These are phyloP conservation scores for Takifugu ocellatus DNA, from an alignment of 2,797 vertebrate species.

Conservation along the genomic window DNA sequence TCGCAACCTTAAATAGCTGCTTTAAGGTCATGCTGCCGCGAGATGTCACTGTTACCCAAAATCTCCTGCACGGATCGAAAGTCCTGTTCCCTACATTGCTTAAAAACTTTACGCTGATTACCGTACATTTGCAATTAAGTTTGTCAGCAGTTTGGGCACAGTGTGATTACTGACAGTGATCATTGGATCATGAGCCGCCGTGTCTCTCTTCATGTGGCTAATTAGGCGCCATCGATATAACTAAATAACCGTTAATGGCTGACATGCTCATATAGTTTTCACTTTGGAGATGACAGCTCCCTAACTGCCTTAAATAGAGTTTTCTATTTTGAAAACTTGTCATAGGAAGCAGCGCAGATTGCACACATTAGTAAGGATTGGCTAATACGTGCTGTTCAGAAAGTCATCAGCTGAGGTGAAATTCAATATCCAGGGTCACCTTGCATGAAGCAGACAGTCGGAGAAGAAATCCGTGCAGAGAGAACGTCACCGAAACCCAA, in stretches of 20 bases:
- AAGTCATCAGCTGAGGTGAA: conserved; percentile 33
- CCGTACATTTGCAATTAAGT: no score
- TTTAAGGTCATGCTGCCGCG: no score
- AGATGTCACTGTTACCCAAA: no score
- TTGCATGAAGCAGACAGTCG: conserved; percentile 15
- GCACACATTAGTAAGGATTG: neutral
- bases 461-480: conserved; percentile 19
- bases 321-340: conserved; percentile 9
- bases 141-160: no score
- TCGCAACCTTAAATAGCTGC: no score
- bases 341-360: conserved; percentile 6
- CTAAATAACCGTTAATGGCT: neutral
- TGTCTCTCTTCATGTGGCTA: neutral
- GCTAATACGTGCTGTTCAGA: conserved; percentile 17
- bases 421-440: conserved; percentile 26
- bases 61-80: no score
- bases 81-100: no score
- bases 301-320: conserved; percentile 9
- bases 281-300: neutral
- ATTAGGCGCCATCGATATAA: neutral
- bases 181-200: no score
- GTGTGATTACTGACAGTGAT: no score
- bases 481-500: conserved; percentile 25
- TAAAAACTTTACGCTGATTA: no score
- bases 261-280: neutral